Conservation (phyloP, 2,888 invertebrate genomes). For the Drosophila yooni region DNA sequence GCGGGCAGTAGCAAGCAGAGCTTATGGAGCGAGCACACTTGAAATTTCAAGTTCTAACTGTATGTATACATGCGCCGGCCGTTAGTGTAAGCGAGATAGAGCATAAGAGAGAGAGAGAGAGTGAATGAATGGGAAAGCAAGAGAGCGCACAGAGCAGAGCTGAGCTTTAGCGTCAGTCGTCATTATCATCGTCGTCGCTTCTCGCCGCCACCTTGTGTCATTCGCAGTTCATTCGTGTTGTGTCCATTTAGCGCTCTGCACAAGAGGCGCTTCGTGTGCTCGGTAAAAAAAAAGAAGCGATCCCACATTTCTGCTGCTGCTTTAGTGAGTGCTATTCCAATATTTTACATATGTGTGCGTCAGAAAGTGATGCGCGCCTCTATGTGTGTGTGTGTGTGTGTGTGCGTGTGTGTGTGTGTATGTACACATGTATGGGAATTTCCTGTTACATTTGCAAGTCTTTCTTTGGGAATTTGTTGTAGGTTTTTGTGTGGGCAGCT, state of each 20-base stretch:
- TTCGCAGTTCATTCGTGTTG: conserved; percentile 67
- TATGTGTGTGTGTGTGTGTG: not conserved
- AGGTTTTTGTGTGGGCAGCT: conserved; percentile 14
- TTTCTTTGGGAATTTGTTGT: conserved; percentile 15
- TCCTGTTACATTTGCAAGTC: conserved; percentile 42
- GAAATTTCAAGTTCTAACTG: conserved; percentile 78
- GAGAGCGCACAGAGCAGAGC: conserved; percentile 41
- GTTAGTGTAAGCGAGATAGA: not conserved
- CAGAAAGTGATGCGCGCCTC: conserved; percentile 35
- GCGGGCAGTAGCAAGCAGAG: conserved; percentile 34
- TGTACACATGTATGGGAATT: conserved; percentile 25
- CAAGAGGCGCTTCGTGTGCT: conserved; percentile 37
- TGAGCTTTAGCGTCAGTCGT: conserved; percentile 42
- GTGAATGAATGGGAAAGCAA: conserved; percentile 16
- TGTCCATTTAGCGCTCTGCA: conserved; percentile 55
- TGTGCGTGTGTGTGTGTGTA: not conserved
- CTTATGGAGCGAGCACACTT: conserved; percentile 46
- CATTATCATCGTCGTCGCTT: conserved; percentile 30
- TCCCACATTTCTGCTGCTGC: conserved; percentile 28
- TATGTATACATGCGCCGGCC: conserved; percentile 25
- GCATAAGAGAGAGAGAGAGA: conserved; percentile 9
- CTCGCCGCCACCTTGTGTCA: conserved; percentile 57
- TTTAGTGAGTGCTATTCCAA: conserved; percentile 52
- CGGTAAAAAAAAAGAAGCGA: conserved; percentile 18
- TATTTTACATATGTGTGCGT: conserved; percentile 77